phyloP scores from a whole-genome alignment of 2,888 invertebrate species.

The Brenthis ino region DNA sequence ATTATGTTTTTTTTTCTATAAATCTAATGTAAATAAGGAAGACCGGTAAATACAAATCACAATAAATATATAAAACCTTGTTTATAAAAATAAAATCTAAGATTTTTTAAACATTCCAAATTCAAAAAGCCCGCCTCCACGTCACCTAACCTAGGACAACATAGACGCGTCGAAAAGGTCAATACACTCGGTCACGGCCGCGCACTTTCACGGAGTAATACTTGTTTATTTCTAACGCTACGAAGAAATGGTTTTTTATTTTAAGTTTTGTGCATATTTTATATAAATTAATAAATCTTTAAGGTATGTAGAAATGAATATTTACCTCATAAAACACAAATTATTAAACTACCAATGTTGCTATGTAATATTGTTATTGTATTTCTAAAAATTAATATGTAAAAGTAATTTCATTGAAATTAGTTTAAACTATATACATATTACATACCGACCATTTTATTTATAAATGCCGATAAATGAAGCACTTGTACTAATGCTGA shows the following conservation, averaged over 20 bases:
- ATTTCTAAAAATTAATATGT: background rate
- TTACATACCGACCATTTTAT: background rate
- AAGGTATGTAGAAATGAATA: no score
- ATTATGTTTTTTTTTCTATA: no score
- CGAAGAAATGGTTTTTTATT: conserved; percentile 27
- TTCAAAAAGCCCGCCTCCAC: conserved; percentile 48
- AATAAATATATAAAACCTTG: background rate
- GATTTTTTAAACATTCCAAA: conserved; percentile 15
- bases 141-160: conserved; percentile 79
- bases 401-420: background rate
- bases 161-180: conserved; percentile 68
- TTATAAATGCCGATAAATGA: background rate
- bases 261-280: conserved; percentile 5
- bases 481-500: background rate
- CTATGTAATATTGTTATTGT: background rate
- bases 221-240: conserved; percentile 66
- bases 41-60: background rate
- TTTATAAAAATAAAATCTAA: background rate
- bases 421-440: background rate
- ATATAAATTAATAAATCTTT: background rate
- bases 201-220: conserved; percentile 67
- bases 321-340: no score
- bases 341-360: no score
- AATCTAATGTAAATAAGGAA: no score
- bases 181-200: conserved; percentile 77